phyloP scores from a whole-genome alignment of 2,797 vertebrate species.

The Netta rufina region DNA sequence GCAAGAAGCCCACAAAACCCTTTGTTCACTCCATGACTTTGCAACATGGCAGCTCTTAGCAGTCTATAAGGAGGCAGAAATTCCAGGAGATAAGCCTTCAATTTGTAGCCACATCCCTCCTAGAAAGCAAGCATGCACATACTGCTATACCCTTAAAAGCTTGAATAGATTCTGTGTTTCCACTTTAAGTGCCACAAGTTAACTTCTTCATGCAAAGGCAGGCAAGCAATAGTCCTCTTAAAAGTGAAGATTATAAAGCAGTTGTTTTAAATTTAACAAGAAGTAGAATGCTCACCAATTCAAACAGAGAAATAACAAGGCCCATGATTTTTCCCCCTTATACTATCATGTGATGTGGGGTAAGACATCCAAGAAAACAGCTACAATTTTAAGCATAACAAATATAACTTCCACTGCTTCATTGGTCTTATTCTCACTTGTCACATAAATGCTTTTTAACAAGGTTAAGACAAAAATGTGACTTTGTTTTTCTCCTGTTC shows the following conservation, averaged over 20 bases:
- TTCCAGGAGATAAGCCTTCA: constrained; percentile 18
- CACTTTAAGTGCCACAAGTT: neutral
- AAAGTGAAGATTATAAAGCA: neutral
- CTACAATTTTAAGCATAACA: neutral
- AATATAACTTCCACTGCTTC: neutral
- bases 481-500: neutral
- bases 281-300: neutral
- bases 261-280: neutral
- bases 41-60: neutral
- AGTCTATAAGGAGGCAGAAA: neutral
- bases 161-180: neutral
- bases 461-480: neutral
- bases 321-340: neutral
- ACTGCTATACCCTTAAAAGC: neutral
- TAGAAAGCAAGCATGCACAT: constrained; percentile 34
- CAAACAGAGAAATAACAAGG: neutral
- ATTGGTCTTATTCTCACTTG: neutral
- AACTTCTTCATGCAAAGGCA: constrained; percentile 15
- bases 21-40: constrained; percentile 7
- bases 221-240: neutral
- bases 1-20: neutral
- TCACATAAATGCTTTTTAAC: neutral
- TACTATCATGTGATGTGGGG: neutral
- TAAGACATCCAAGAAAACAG: neutral
- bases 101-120: neutral